Evolutionary conservation across 2,797 vertebrate species (phyloP).

Genomic region (Phataginus tricuspis): DNA sequence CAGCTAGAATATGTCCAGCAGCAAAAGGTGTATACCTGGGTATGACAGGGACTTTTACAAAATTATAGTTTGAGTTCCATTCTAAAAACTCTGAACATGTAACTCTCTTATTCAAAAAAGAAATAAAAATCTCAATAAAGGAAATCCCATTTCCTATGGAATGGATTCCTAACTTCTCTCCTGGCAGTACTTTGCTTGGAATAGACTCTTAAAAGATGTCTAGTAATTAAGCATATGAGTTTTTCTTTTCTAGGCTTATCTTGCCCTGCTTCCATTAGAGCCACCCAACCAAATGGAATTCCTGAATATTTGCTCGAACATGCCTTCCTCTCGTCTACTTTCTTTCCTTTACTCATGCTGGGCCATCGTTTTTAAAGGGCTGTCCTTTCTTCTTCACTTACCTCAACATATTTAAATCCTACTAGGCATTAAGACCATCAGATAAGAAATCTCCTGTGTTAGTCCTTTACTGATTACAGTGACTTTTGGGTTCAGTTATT

Average conservation of each 20-base stretch:
- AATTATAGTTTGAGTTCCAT: conserved; percentile 33
- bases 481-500: background rate
- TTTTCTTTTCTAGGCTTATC: background rate
- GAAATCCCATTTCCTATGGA: background rate
- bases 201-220: background rate
- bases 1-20: background rate
- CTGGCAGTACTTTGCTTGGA: background rate
- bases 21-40: conserved; percentile 37
- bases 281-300: background rate
- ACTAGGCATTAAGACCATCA: background rate
- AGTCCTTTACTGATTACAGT: background rate
- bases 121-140: background rate
- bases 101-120: background rate
- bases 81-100: conserved; percentile 18
- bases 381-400: background rate
- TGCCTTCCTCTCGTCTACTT: background rate
- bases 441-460: background rate
- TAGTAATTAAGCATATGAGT: background rate
- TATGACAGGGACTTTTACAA: background rate
- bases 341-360: background rate
- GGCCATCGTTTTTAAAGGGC: background rate
- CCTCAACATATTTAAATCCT: background rate
- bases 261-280: background rate
- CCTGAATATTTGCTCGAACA: background rate
- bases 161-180: background rate